phyloP scores from a whole-genome alignment of 2,888 invertebrate species.

The Andrena minutula region DNA sequence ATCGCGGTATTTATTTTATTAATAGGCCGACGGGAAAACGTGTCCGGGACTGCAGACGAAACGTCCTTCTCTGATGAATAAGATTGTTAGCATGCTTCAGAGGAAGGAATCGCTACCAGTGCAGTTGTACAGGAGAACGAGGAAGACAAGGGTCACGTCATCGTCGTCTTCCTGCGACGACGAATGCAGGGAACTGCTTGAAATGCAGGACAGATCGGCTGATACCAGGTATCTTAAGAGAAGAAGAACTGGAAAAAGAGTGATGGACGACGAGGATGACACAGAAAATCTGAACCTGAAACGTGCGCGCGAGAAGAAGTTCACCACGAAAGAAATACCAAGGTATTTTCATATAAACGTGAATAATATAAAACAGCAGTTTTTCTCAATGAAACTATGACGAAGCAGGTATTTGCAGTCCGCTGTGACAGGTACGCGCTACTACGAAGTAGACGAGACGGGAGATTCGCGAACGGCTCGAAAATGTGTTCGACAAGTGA shows the following conservation, averaged over 20 bases:
- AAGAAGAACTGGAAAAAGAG: not conserved
- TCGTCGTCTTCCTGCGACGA: conserved; percentile 56
- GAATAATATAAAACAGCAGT: not conserved
- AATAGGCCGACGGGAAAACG: conserved; percentile 30
- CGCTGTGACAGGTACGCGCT: conserved; percentile 65
- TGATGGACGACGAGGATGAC: conserved; percentile 37
- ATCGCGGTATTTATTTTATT: not conserved
- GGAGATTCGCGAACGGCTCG: conserved; percentile 26
- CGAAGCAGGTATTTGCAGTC: conserved; percentile 59
- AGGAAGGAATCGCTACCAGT: conserved; percentile 37
- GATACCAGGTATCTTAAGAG: not conserved
- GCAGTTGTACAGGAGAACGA: conserved; percentile 43
- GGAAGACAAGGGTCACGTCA: conserved; percentile 47
- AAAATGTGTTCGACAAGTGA: conserved; percentile 32
- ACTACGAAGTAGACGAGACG: conserved; percentile 77
- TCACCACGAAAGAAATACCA: conserved; percentile 62
- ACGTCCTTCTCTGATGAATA: conserved; percentile 69
- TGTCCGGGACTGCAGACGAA: conserved; percentile 37
- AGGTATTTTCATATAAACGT: conserved; percentile 45
- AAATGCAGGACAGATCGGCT: conserved; percentile 3
- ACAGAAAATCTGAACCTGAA: conserved; percentile 41
- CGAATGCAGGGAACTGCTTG: conserved; percentile 40
- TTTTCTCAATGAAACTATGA: not conserved
- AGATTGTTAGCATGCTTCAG: conserved; percentile 69
- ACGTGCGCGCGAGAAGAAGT: conserved; percentile 56